Evolutionary conservation across 37 sponge, comb jelly and placozoan genomes (phyloP), one percentile per base, ranked within the genome.

Genomic region (Spongilla lacustris): DNA sequence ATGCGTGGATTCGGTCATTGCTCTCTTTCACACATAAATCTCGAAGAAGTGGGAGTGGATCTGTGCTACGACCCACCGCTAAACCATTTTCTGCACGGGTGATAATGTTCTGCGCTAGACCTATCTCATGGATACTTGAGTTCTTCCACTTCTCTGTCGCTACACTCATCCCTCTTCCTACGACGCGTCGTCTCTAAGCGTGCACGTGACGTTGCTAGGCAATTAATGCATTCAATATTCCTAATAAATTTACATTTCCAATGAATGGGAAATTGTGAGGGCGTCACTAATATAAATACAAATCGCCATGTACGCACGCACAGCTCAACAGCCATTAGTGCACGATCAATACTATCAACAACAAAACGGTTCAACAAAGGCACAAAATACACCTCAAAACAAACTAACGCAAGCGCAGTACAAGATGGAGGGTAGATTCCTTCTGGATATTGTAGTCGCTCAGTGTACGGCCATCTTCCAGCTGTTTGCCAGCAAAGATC

Each of bases 71-170:
- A 6, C 68, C 50, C 0, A 80, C 83, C 21, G 50, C 76, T 24
- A 84, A 19, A 4, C 69, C 70, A 0, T 67, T 23, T 24, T 93
- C 87, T 29, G 76, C 71, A 21, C 76, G 46, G 22, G 48, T 41
- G 37, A 93, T 89, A 41, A 93, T 74, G 35, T 87, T 86, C 73
- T 89, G 90, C 14, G 84, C 89, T 0, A 93, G 83, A 69, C 89
- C 86, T 2, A 93, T 87, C 25, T 69, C 66, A 30, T 68, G 78
- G 66, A 86, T 89, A 46, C 87, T 93, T 0, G 90, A 67, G 22
- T 89, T 89, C 38, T 85, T 89, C 93, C 93, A 93, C 23, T 68
- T 77, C 23, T 89, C 84, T 25, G 93, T 83, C 35, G 78, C 81
- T 14, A 86, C 79, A 27, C 74, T 76, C 81, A 90, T 81, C 50